A percentile compares a stretch with the other conserved stretches of the same genome.
Evolutionary conservation across 2,888 invertebrate genomes (phyloP).

Genomic region (Mesorhabditis spiculigera): DNA sequence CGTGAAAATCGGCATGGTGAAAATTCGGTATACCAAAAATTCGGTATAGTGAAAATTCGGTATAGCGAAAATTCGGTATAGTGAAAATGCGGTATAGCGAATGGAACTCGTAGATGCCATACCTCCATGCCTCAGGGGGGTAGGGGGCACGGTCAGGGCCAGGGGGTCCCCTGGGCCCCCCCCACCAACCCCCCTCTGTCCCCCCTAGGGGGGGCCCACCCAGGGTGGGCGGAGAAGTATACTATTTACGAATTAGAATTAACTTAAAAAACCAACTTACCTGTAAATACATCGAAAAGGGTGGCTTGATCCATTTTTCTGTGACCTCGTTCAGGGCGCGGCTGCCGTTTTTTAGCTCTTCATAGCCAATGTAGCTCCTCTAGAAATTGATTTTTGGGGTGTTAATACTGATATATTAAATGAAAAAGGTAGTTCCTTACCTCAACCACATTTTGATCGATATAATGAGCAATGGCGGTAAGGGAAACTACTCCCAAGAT

Average conservation of each 20-base stretch:
- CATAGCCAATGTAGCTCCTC: conserved; percentile 45
- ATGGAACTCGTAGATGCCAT: no score
- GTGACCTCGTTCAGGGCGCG: conserved; percentile 43
- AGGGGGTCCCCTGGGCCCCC: no score
- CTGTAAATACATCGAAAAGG: conserved; percentile 43
- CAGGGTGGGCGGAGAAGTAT: no score
- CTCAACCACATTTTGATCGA: background rate
- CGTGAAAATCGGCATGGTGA: no score
- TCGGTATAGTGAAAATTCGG: no score
- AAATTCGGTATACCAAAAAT: no score
- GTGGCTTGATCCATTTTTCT: conserved; percentile 44
- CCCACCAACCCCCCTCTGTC: no score
- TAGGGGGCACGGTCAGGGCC: no score
- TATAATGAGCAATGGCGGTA: background rate
- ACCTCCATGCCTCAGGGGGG: no score
- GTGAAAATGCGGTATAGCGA: no score
- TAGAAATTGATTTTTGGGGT: conserved; percentile 20
- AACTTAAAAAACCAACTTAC: conserved; percentile 13
- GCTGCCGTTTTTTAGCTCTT: conserved; percentile 38
- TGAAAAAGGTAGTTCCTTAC: background rate
- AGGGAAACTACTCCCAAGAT: background rate
- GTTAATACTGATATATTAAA: background rate
- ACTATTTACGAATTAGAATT: background rate
- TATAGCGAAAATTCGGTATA: no score
- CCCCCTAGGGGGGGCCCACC: no score